These are phyloP conservation scores for Scomberomorus guttatus DNA, from an alignment of 2,797 vertebrate species.

Conservation along the genomic window DNA sequence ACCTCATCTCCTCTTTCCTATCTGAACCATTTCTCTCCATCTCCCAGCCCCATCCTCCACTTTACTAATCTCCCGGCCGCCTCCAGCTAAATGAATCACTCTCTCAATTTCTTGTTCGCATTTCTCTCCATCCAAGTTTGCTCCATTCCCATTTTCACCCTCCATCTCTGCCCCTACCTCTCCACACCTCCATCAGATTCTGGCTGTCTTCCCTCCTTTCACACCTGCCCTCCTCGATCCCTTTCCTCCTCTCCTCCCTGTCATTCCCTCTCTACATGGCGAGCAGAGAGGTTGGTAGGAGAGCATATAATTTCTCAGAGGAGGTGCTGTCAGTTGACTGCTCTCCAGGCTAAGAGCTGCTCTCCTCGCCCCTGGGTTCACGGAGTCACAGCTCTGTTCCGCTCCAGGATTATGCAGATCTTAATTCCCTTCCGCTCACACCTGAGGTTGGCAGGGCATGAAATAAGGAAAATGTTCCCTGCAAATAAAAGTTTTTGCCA, in stretches of 20 bases:
- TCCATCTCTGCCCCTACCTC: not conserved
- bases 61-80: conserved; percentile 58
- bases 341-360: conserved; percentile 69
- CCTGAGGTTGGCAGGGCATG: conserved; percentile 85
- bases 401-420: conserved; percentile 83
- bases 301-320: conserved; percentile 74
- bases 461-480: conserved; percentile 81
- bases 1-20: conserved; percentile 41
- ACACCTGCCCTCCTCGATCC: conserved; percentile 37
- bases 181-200: conserved; percentile 50
- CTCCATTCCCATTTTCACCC: conserved; percentile 37
- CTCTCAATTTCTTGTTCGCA: conserved; percentile 42
- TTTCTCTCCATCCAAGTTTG: conserved; percentile 43
- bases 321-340: conserved; percentile 70
- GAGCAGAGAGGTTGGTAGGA: conserved; percentile 43
- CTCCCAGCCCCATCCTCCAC: conserved; percentile 45
- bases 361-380: conserved; percentile 69
- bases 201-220: conserved; percentile 29
- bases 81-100: conserved; percentile 69
- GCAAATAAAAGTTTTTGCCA: conserved; percentile 76
- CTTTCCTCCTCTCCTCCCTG: conserved; percentile 4
- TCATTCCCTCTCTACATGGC: not conserved
- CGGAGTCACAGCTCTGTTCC: conserved; percentile 67
- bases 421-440: conserved; percentile 78
- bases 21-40: conserved; percentile 60